Percentiles rank a stretch among this genome's conserved stretches.
phyloP scores from a whole-genome alignment of 2,888 invertebrate species.

The Odontocolon sp. region DNA sequence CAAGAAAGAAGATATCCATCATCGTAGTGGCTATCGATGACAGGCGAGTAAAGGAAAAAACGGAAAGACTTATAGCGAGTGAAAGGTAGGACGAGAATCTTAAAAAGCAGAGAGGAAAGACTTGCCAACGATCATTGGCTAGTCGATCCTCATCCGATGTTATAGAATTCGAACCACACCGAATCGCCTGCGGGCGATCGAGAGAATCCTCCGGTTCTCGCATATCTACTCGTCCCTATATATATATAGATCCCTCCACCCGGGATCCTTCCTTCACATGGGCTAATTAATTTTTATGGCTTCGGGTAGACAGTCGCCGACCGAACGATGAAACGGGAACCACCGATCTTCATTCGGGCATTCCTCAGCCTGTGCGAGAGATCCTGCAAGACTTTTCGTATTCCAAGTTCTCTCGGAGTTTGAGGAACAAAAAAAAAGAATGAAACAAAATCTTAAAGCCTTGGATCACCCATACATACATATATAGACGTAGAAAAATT shows the following conservation, averaged over 20 bases:
- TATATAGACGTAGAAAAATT: too few species aligned
- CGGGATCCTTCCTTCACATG: conserved; percentile 18
- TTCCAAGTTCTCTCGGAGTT: background rate
- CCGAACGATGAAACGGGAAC: conserved; percentile 41
- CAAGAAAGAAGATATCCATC: conserved; percentile 60
- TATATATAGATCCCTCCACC: background rate
- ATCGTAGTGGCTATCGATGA: conserved; percentile 60
- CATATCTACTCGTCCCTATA: too few species aligned
- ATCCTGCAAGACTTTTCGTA: conserved; percentile 56
- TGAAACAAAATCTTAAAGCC: conserved; percentile 19
- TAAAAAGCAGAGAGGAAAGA: too few species aligned
- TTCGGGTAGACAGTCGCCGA: conserved; percentile 36
- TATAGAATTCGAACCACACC: too few species aligned
- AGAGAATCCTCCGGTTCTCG: too few species aligned
- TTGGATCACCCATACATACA: conserved; percentile 20
- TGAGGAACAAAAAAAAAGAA: too few species aligned
- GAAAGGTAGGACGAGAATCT: conserved; percentile 13
- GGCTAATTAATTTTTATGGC: conserved; percentile 76
- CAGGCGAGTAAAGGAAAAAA: conserved; percentile 28
- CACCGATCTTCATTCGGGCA: conserved; percentile 30
- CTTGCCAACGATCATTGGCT: too few species aligned
- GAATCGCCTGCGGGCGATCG: too few species aligned
- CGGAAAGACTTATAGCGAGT: background rate
- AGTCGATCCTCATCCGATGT: too few species aligned
- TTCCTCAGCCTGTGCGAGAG: conserved; percentile 62